Evolutionary conservation across 2,113 vertebrate genomes (phyloP).

Genomic region (Sylvietta virens): DNA sequence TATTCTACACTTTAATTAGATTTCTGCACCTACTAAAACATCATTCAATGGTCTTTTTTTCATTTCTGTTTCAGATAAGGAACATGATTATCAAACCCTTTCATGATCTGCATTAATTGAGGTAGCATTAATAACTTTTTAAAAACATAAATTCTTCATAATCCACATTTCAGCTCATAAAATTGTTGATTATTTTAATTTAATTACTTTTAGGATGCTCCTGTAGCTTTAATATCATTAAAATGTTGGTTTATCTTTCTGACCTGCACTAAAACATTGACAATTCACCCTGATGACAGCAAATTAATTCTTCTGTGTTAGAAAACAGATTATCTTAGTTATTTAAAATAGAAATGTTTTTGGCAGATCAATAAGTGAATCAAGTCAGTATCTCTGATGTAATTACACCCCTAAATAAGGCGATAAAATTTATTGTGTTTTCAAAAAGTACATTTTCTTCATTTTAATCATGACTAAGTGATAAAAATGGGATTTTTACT

Average conservation of each 20-base stretch:
- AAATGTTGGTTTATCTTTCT: slow-evolving; percentile 27
- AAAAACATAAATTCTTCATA: neutral
- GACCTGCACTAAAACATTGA: neutral
- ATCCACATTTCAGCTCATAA: neutral
- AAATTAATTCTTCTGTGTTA: slow-evolving; percentile 23
- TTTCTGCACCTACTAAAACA: neutral
- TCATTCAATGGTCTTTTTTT: neutral
- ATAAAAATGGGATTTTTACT: slow-evolving; percentile 74
- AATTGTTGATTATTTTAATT: neutral
- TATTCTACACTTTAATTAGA: slow-evolving; percentile 19
- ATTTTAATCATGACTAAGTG: slow-evolving; percentile 50
- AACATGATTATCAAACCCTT: slow-evolving; percentile 1
- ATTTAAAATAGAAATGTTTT: slow-evolving; percentile 71
- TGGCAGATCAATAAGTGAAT: slow-evolving; percentile 70
- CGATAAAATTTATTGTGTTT: neutral
- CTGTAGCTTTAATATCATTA: neutral
- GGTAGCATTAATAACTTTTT: neutral
- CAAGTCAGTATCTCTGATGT: slow-evolving; percentile 40
- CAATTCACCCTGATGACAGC: neutral
- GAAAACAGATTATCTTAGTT: slow-evolving; percentile 33
- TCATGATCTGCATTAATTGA: neutral
- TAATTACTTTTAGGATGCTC: neutral
- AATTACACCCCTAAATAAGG: neutral
- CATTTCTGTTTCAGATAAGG: slow-evolving; percentile 62
- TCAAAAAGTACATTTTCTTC: neutral